Evolutionary conservation across 2,888 invertebrate species (phyloP), one percentile per base, ranked within the genome.

Genomic region (Hirudinaria manillensis): DNA sequence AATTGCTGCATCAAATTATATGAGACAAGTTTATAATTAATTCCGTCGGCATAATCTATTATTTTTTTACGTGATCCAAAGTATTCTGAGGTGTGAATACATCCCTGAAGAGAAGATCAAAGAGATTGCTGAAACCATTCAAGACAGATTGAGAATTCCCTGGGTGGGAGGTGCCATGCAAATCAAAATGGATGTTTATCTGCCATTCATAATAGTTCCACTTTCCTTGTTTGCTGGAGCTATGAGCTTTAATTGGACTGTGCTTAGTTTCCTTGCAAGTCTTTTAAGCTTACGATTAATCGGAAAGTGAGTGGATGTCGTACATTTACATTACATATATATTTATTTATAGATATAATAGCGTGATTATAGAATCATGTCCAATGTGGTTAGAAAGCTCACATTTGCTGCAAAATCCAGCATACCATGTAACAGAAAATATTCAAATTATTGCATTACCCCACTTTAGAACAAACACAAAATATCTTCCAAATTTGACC

Each of bases 141-240:
- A 78, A 7, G 84, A 84, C 77, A 80, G 84, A 45, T 81, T 81
- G 61, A 81, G 84, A 19, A 67, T 84, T 16, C 84, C 84, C 16
- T 80, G 81, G 24, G 83, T 83, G 21, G 77, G 79, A n/a, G 84
- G 84, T n/a, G 84, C 84, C 21, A 77, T 82, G 4, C 79, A 29
- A 82, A 81, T 72, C 81, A 45, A 70, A 36, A 68, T 78, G 71
- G 80, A 80, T 34, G 72, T 79, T 10, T 75, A 0, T 84, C 84
- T 2, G 72, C 82, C n/a, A 38, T 84, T 3, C 61, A 53, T 29
- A 53, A 32, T 55, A 4, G 32, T 72, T 29, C 55, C 53, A 21
- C 6, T 72, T 27, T 29, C 29, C 24, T 32, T 72, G 21, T 55
- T 24, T 29, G 32, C 55, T 53, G 45, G 38, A 6, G 45, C 72